These are phyloP conservation scores for Perithous albicinctus DNA, from an alignment of 2,888 invertebrate genomes.

Conservation along the genomic window DNA sequence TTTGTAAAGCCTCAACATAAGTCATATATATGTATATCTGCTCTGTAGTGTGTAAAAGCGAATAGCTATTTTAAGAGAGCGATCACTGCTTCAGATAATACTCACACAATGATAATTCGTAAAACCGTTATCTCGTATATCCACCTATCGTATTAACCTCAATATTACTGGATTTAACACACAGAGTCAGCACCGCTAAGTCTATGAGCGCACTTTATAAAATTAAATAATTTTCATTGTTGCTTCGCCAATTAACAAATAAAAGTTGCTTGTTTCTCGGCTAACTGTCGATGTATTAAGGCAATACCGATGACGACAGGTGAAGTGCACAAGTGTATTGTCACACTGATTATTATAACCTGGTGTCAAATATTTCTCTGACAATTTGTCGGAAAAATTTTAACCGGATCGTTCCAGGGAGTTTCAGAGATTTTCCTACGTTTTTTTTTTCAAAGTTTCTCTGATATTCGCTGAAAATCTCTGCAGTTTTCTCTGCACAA, in stretches of 20 bases:
- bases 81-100: not conserved
- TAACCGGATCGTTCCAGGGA: too few species aligned
- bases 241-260: not conserved
- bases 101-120: constrained; percentile 12
- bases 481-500: too few species aligned
- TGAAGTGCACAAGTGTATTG: not conserved
- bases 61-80: constrained; percentile 3
- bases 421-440: too few species aligned
- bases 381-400: too few species aligned
- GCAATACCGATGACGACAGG: constrained; percentile 7
- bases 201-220: not conserved
- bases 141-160: constrained; percentile 30
- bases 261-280: not conserved
- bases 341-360: not conserved
- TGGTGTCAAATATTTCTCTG: too few species aligned
- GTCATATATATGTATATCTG: constrained; percentile 2
- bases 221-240: not conserved
- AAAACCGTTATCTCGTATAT: constrained; percentile 5
- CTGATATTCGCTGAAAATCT: too few species aligned
- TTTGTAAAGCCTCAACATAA: not conserved
- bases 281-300: not conserved
- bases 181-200: not conserved
- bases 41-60: not conserved
- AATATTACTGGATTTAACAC: not conserved
- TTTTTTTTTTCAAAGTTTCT: too few species aligned